Percentiles rank a stretch among this genome's conserved stretches.
Conservation (phyloP, 2,113 vertebrate species). For the Dunckerocampus dactyliophorus region DNA sequence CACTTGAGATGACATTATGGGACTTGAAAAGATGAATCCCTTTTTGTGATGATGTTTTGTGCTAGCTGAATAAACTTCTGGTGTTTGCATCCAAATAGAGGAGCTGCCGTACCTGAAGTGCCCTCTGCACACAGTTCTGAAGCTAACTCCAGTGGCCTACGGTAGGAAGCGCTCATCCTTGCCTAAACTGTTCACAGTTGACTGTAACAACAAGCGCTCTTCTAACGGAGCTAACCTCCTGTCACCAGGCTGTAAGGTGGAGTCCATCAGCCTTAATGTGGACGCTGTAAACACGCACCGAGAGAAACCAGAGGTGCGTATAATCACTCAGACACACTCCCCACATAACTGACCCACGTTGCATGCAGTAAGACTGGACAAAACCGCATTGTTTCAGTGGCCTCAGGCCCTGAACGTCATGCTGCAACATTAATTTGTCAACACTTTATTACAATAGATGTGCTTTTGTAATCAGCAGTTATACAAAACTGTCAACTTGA, state of each 20-base stretch:
- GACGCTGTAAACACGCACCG: constrained; percentile 94
- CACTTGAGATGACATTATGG: too few species aligned
- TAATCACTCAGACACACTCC: constrained; percentile 2
- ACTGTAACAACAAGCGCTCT: background rate
- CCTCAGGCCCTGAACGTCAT: background rate
- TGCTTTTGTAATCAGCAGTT: background rate
- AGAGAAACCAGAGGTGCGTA: constrained; percentile 88
- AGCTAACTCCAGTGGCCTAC: constrained; percentile 94
- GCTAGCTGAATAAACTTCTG: background rate
- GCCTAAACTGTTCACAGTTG: background rate
- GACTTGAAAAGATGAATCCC: too few species aligned
- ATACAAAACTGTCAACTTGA: background rate
- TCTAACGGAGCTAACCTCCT: background rate
- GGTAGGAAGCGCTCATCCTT: constrained; percentile 70
- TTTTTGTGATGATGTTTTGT: background rate
- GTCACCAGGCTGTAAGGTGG: constrained; percentile 89
- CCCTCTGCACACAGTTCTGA: constrained; percentile 90
- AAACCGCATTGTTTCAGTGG: background rate
- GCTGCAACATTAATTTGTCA: background rate
- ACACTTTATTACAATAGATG: background rate
- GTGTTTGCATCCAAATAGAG: constrained; percentile 67
- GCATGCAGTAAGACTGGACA: background rate
- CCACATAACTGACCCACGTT: background rate
- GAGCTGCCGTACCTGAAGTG: constrained; percentile 97
- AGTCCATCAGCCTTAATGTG: constrained; percentile 89